Evolutionary conservation across 2,888 invertebrate genomes (phyloP), one percentile per base, ranked within the genome.

Genomic region (Gymnosoma rotundatum): DNA sequence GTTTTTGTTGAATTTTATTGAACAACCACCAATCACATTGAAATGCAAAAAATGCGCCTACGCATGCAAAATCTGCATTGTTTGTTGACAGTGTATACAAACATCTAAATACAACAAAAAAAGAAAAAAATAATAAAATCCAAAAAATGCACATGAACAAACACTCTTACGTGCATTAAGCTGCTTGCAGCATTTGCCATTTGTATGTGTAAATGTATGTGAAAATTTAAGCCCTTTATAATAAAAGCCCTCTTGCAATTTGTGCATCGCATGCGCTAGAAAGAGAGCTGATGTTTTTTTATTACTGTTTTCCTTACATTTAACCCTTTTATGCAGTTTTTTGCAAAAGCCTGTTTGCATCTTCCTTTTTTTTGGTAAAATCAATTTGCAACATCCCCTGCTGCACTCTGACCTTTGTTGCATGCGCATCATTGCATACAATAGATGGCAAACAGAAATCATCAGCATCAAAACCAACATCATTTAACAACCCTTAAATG

Each of bases 391-490:
- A 63, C 84, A 81, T 74, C 84, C 84, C 81, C 74, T 74, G 78
- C 69, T 84, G 84, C 84, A 84, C 84, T 78, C 63, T 84, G 84
- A 84, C 84, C 84, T 81, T 81, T 84, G 81, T 81, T 84, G 84
- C 84, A 81, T 81, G 81, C 81, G 84, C 84, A 84, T 84, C 81
- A 81, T 70, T 84, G 84, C 84, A 84, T 67, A 67, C 67, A 73
- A 73, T 52, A 73, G 66, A 73, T 50, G 64, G 66, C 32, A 56
- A 14, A 58, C 20, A 45, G 32, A 16, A 56, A 48, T 56, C 54
- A 67, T 50, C 18, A 48, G 9, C 61, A 61, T 52, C 54, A 64
- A 63, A 54, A 64, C n/a, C 20, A 48, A 58, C 66, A 32, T 61
- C 56, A 70, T 48, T 16, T 16, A 66, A 8, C 78, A 75, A 82